Evolutionary conservation across 2,797 vertebrate species (phyloP).

Genomic region (Chromobotia macracanthus): DNA sequence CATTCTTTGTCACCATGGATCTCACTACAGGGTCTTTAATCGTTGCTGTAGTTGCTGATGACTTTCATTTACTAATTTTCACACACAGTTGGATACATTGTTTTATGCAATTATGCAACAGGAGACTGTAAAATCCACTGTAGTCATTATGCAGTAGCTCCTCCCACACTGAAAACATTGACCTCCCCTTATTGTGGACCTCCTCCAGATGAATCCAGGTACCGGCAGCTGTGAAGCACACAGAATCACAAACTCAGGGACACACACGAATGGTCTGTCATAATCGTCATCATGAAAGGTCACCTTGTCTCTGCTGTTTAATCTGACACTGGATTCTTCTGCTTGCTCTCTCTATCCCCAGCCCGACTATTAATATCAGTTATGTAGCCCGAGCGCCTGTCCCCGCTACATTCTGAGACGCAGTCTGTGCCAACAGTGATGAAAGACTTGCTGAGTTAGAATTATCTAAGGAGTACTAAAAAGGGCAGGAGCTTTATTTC

Average conservation of each 20-base stretch:
- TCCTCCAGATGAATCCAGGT: constrained; percentile 1
- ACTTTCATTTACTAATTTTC: not conserved
- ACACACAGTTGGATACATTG: not conserved
- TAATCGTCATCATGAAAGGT: constrained; percentile 54
- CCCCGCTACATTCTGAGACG: constrained; percentile 28
- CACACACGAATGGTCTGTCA: constrained; percentile 41
- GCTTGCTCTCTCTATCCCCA: constrained; percentile 25
- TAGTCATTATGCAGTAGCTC: not conserved
- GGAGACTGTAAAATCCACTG: constrained; percentile 8
- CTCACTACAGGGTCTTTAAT: not conserved
- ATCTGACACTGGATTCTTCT: constrained; percentile 37
- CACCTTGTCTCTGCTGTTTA: constrained; percentile 57
- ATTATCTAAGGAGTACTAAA: constrained; percentile 37
- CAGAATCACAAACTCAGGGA: constrained; percentile 13
- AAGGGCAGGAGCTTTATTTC: constrained; percentile 38
- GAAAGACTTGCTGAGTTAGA: constrained; percentile 30
- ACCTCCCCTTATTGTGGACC: not conserved
- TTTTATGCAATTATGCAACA: not conserved
- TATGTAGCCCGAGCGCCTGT: not conserved
- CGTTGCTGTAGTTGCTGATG: not conserved
- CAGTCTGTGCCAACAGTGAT: constrained; percentile 37
- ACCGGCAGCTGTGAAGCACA: constrained; percentile 8
- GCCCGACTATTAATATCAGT: constrained; percentile 33
- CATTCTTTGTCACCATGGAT: not conserved
- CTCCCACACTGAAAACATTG: not conserved